Evolutionary conservation across 2,797 vertebrate genomes (phyloP), one percentile per base, ranked within the genome.

Genomic region (Acanthis flammea): DNA sequence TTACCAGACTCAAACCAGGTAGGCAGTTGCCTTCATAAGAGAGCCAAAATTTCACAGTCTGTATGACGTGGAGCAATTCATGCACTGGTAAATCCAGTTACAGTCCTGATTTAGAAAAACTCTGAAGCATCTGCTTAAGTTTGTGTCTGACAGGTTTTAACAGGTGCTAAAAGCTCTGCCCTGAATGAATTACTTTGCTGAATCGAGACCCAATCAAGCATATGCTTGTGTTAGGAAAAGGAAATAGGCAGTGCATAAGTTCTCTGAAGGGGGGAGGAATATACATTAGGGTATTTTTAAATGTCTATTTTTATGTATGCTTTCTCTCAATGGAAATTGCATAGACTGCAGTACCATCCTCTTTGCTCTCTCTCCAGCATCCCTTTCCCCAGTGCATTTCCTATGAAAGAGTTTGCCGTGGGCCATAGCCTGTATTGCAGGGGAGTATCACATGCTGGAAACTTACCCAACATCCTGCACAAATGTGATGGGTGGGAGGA

Each of bases 401-500:
- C 51, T 57, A 24, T 84, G 76, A 95, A 89, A 86, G 50, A 82
- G 67, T 84, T 94, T 92, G 90, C 88, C 92, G 45, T 57, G 67
- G 80, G 90, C 73, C 87, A 35, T 51, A 93, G 78, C 51, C 96
- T 93, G 93, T 88, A 77, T 24, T 91, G 35, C 80, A 93, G 66
- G 18, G 44, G 63, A 93, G 48, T 65, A 90, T 85, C 90, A 71
- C 91, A 81, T 80, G 31, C 83, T 31, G 65, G 61, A 75, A 96
- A 63, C 88, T 76, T 57, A 76, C 16, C 90, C 61, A 60, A 83
- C 87, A 62, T 84, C 35, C 13, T 48, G 92, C 25, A 19, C 19
- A 91, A 95, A 60, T 50, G 16, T 76, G 71, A 67, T 79, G 50
- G 57, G 47, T 93, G 61, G 68, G 83, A 1, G n/a, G 80, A 87